phyloP scores from a whole-genome alignment of 2,797 vertebrate species.

The Epinephelus awoara region DNA sequence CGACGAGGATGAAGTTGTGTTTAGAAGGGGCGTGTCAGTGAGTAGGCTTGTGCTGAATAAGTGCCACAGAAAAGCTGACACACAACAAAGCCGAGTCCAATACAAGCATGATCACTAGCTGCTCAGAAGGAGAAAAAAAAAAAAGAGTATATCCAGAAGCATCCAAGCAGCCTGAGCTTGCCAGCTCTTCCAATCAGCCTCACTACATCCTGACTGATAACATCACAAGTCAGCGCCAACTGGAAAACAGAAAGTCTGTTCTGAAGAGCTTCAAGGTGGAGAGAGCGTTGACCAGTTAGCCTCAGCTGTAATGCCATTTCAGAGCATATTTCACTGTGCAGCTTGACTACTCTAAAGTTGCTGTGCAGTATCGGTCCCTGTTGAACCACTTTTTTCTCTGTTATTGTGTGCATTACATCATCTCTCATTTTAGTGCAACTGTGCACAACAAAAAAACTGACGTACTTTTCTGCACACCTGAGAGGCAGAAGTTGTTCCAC shows the following conservation, averaged over 20 bases:
- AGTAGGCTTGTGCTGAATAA: conserved; percentile 16
- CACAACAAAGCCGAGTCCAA: conserved; percentile 19
- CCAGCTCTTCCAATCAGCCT: conserved; percentile 27
- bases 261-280: conserved; percentile 2
- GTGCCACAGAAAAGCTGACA: conserved; percentile 33
- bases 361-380: neutral
- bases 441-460: conserved; percentile 24
- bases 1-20: conserved; percentile 25
- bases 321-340: neutral
- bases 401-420: neutral
- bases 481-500: conserved; percentile 24
- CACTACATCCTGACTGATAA: conserved; percentile 33
- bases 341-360: neutral
- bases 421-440: conserved; percentile 17
- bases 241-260: conserved; percentile 20
- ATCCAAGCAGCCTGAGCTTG: conserved; percentile 21
- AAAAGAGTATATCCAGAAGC: conserved; percentile 12
- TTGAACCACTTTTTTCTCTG: neutral
- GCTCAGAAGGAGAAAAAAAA: neutral
- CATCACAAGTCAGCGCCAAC: conserved; percentile 31
- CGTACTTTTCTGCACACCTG: conserved; percentile 25
- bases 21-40: conserved; percentile 11
- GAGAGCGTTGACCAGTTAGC: conserved; percentile 16
- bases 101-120: conserved; percentile 28
- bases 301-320: neutral